phyloP scores from a whole-genome alignment of 2,888 invertebrate genomes.

The Mayetiola destructor region DNA sequence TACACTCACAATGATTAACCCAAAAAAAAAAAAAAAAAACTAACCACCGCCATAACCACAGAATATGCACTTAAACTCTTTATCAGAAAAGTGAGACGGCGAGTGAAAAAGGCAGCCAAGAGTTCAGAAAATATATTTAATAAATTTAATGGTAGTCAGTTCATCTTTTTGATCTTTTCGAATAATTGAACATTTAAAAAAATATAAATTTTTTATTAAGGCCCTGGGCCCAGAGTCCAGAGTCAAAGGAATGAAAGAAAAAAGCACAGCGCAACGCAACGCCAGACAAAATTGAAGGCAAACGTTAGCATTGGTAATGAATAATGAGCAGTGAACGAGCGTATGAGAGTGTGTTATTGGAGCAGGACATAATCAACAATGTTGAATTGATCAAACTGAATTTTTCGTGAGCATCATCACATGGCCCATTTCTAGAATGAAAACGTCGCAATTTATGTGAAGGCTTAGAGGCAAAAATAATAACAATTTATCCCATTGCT shows the following conservation, averaged over 20 bases:
- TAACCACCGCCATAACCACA: too few relatives aligned
- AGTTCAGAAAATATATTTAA: neutral
- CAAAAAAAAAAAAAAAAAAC: too few relatives aligned
- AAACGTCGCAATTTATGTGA: conserved; percentile 2
- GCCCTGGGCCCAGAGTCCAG: too few relatives aligned
- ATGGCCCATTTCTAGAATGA: too few relatives aligned
- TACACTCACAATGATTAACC: too few relatives aligned
- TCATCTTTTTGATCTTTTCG: conserved; percentile 6
- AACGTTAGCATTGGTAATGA: neutral
- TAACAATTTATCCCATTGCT: too few relatives aligned
- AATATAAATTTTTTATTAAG: conserved; percentile 4
- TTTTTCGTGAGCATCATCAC: too few relatives aligned
- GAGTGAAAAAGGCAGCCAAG: neutral
- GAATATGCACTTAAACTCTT: too few relatives aligned
- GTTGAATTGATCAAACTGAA: conserved; percentile 10
- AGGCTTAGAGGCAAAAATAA: conserved; percentile 1
- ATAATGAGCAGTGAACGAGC: neutral
- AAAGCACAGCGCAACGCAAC: neutral
- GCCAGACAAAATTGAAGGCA: neutral
- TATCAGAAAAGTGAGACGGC: too few relatives aligned
- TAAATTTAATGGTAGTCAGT: conserved; percentile 11
- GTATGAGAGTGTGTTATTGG: too few relatives aligned
- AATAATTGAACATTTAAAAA: neutral
- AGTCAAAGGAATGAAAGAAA: neutral
- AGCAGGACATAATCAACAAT: too few relatives aligned